Percentiles rank a stretch among this genome's conserved stretches.
Evolutionary conservation across 2,113 vertebrate species (phyloP).

Genomic region (Chroicocephalus ridibundus): DNA sequence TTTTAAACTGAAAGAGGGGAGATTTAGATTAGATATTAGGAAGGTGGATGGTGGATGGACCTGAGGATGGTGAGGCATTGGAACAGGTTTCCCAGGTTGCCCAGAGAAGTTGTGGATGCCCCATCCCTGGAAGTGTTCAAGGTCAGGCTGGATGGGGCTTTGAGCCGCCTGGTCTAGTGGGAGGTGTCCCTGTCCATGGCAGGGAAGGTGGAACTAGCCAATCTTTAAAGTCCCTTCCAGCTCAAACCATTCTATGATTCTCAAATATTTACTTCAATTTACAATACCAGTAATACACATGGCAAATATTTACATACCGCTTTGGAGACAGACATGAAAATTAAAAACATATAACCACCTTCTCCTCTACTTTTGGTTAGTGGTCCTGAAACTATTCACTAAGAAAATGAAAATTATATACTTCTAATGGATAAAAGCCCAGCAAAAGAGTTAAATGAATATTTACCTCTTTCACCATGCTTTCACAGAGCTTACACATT

Average conservation of each 20-base stretch:
- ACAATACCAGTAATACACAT: neutral
- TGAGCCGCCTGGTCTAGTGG: neutral
- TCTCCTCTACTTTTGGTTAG: neutral
- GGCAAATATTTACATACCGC: neutral
- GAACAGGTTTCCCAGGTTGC: neutral
- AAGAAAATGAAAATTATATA: neutral
- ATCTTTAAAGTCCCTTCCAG: neutral
- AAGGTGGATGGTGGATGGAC: neutral
- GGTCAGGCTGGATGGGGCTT: neutral
- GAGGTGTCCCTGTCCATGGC: neutral
- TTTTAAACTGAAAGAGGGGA: neutral
- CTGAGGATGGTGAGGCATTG: neutral
- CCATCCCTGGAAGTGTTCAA: too few relatives aligned
- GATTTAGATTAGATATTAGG: neutral
- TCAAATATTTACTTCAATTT: neutral
- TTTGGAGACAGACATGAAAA: neutral
- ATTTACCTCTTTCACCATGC: neutral
- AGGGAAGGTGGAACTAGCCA: neutral
- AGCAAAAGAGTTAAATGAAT: neutral
- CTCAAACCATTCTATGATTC: neutral
- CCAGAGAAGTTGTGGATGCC: neutral
- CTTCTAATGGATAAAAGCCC: neutral
- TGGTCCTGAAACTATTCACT: neutral
- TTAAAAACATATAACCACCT: neutral
- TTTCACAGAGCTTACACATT: neutral